Evolutionary conservation across 2,113 vertebrate species (phyloP).

Genomic region (Mesitornis unicolor): DNA sequence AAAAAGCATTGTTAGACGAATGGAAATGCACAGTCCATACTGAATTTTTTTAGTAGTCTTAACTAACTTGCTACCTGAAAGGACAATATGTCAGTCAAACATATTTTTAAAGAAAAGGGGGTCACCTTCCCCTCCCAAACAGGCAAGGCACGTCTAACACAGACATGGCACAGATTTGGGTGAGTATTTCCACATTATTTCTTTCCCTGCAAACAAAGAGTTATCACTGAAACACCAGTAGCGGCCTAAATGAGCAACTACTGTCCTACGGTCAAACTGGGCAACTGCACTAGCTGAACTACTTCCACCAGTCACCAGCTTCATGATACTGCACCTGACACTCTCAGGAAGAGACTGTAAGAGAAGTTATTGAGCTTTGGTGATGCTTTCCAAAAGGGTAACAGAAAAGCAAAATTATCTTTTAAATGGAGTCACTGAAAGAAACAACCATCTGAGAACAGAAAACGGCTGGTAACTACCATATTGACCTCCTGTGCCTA

Average conservation of each 20-base stretch:
- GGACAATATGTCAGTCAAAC: not conserved
- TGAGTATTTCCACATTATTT: not conserved
- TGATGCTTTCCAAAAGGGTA: not conserved
- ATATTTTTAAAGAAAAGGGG: not conserved
- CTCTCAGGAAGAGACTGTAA: not conserved
- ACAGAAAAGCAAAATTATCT: not conserved
- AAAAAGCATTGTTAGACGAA: not conserved
- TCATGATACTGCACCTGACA: not conserved
- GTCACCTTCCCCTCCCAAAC: not conserved
- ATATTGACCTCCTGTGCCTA: not conserved
- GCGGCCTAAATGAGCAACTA: not conserved
- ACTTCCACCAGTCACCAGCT: not conserved
- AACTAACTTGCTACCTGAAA: not conserved
- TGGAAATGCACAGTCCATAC: not conserved
- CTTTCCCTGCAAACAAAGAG: not conserved
- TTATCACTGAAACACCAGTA: not conserved
- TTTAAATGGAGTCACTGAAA: not conserved
- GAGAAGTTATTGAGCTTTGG: not conserved
- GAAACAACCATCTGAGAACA: not conserved
- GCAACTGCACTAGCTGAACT: not conserved
- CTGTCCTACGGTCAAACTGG: not conserved
- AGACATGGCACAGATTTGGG: not conserved
- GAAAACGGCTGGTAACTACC: not conserved
- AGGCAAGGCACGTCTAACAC: not conserved
- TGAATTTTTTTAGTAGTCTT: not conserved